phyloP scores from a whole-genome alignment of 2,797 vertebrate species.

The Pteronotus mesoamericanus region DNA sequence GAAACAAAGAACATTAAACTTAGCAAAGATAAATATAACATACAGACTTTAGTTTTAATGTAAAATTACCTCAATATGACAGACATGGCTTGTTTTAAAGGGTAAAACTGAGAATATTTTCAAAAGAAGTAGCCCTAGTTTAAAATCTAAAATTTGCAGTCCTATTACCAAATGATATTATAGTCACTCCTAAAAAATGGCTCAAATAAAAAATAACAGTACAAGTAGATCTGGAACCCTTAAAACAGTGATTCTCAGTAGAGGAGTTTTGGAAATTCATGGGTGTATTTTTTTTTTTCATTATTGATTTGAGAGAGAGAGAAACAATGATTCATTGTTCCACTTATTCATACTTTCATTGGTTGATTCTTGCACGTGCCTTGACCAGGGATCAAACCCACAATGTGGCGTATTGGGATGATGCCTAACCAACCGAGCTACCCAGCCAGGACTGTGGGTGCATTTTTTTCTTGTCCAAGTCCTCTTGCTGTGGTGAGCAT shows the following conservation, averaged over 20 bases:
- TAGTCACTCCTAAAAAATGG: not conserved
- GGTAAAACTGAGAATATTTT: not conserved
- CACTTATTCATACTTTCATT: too few species aligned
- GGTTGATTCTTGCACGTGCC: too few species aligned
- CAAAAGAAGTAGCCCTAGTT: not conserved
- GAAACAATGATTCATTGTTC: too few species aligned
- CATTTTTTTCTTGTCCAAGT: not conserved
- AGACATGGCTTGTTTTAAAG: not conserved
- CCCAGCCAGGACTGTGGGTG: too few species aligned
- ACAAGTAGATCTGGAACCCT: not conserved
- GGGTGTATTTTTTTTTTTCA: not conserved
- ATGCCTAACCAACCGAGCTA: too few species aligned
- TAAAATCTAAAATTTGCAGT: not conserved
- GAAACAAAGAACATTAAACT: constrained; percentile 40
- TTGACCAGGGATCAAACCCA: too few species aligned
- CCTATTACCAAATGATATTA: not conserved
- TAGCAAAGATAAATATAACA: not conserved
- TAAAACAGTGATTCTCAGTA: not conserved
- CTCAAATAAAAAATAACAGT: not conserved
- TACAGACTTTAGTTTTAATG: not conserved
- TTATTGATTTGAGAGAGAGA: too few species aligned
- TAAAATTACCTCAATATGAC: not conserved
- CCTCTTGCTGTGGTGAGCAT: not conserved
- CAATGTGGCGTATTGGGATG: too few species aligned
- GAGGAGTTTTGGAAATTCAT: not conserved